Base-by-base conservation (phyloP, 2,888 invertebrate genomes). In the Linyphia triangularis region DNA sequence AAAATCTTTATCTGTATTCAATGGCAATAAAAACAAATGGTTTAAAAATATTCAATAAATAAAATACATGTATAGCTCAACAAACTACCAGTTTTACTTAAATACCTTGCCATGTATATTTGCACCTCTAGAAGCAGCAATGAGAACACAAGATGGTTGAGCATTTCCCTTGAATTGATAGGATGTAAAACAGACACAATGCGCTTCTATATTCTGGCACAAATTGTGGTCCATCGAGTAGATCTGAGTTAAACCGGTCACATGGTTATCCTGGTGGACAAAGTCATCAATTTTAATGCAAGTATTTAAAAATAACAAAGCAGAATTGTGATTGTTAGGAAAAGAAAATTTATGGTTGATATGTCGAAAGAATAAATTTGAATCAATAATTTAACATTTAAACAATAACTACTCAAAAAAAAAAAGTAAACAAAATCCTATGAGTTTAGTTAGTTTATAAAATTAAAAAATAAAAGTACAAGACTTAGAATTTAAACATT, bases 131-230 rank as follows among this genome's bases (percentile, higher is more conserved):
- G 92, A 91, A 10, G 92, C 92, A 16, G 92, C 92, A 91, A 92
- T 92, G 61, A 93, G 91, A 40, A 92, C 92, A 19, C 92, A 92
- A 73, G 93, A 93, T 7, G 92, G 91, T 16, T 90, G 91, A 13
- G 91, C 91, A 89, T 93, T 93, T 67, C 92, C 92, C 16, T 92
- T 91, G 90, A 93, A 93, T 81, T 92, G 91, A 90, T 93, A 93
- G 33, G 90, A 91, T 37, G 92, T 91, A 90, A 93, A 93, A 82
- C 91, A 92, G 10, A 92, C 92, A 13, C 92, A 92, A 89, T 93
- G 93, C 30, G 93, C 92, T 81, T 91, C 91, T 70, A 93, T 92
- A 90, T 92, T 92, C 91, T 93, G 93, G 24, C 92, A 92, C 26
- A 93, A 91, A 84, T 92, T 91, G 72, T 92, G 92, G 59, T 92